Evolutionary conservation across 2,113 vertebrate species (phyloP), one percentile per base, ranked within the genome.

Genomic region (Nothocercus nigrocapillus): DNA sequence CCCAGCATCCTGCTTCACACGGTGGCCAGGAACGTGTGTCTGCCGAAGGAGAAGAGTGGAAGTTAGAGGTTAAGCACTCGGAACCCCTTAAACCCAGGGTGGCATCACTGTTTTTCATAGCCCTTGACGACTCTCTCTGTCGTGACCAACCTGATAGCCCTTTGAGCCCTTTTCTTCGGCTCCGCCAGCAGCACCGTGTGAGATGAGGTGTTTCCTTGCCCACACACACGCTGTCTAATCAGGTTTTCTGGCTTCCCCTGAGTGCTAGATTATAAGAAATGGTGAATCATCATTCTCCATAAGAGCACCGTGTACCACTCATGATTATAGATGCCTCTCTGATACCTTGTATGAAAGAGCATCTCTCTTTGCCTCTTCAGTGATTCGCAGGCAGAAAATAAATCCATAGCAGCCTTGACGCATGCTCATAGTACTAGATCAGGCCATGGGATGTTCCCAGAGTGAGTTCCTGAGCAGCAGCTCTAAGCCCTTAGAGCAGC

Each of bases 11-110:
- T 62, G 44, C 59, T 83, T 69, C 44, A 38, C 7, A 0, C 5
- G 16, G 53, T 11, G 54, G 30, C 62, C 3, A 0, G 25, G 3
- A 27, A 32, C 53, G 17, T 0, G 0, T 32, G 42, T n/a, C 49
- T 14, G 72, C 68, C 36, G 72, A 63, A 74, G 51, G 72, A 83
- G n/a, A 45, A 7, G 38, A 75, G 32, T 28, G 5, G 22, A 56
- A 82, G 13, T 56, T 22, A 38, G 1, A 78, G 56, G 4, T 70
- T 90, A 25, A 15, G 40, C 6, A 59, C 36, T 15, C 7, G 36
- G 2, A 34, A 20, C 2, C 5, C 24, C 63, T 30, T 25, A 42
- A 54, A 11, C n/a, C 49, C 74, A 24, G 45, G 70, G 36, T 22
- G 44, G 11, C 21, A n/a, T 49, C 9, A 1, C 3, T 62, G 18